Conservation (phyloP, 2,888 invertebrate species). For the Hydrotaea cyrtoneurina region DNA sequence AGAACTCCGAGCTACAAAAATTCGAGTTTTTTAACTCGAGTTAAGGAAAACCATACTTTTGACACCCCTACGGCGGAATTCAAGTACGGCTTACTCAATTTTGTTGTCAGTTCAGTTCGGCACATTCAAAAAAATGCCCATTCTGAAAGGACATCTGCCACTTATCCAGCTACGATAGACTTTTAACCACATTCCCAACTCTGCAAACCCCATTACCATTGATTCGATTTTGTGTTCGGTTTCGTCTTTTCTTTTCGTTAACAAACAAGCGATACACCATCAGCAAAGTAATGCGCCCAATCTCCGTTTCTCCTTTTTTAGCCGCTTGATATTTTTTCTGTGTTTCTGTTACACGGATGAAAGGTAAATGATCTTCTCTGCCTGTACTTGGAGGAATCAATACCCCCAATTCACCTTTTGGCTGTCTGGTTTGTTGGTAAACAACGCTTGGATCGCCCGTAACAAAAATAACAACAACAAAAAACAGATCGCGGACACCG, state of each 20-base stretch:
- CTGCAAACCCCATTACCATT: neutral
- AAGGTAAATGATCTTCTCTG: constrained; percentile 57
- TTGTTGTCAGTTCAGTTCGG: too few species aligned
- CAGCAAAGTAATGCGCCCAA: neutral
- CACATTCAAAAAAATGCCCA: too few species aligned
- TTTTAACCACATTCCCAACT: too few species aligned
- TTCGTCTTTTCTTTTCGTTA: neutral
- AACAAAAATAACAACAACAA: neutral
- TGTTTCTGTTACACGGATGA: constrained; percentile 42
- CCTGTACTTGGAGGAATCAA: neutral
- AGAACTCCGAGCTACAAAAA: too few species aligned
- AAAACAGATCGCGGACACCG: neutral
- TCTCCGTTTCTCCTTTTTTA: neutral
- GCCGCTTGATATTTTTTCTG: neutral
- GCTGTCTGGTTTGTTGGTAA: constrained; percentile 31
- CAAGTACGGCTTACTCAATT: too few species aligned
- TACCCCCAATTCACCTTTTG: constrained; percentile 5
- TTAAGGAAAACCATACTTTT: too few species aligned
- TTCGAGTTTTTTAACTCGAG: too few species aligned
- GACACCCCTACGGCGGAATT: too few species aligned
- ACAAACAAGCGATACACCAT: neutral
- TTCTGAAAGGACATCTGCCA: too few species aligned
- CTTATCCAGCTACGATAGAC: too few species aligned
- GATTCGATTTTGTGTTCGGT: neutral
- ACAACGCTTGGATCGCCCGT: neutral